These are phyloP conservation scores for Sepiola atlantica DNA, from an alignment of 2,888 invertebrate species.

Conservation along the genomic window DNA sequence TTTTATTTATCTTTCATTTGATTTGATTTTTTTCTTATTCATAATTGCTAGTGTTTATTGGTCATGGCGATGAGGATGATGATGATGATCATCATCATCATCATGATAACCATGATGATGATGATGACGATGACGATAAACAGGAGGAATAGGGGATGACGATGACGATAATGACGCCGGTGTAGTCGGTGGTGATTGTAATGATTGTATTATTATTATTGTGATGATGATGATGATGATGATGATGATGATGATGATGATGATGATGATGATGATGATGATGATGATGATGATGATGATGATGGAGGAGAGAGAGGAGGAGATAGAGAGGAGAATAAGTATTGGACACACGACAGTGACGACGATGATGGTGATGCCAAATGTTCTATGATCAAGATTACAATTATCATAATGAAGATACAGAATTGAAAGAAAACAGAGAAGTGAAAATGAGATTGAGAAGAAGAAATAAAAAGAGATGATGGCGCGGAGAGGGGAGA, in stretches of 20 bases:
- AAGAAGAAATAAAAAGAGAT: not conserved
- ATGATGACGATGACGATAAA: not conserved
- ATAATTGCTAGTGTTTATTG: too few species aligned
- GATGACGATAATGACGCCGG: not conserved
- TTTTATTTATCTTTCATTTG: not conserved
- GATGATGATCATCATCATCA: not conserved
- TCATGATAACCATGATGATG: not conserved
- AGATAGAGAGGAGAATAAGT: not conserved
- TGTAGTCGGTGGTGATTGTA: too few species aligned
- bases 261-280: not conserved
- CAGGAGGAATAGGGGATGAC: not conserved
- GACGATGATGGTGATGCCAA: too few species aligned
- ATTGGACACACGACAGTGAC: too few species aligned
- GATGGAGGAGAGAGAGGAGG: not conserved
- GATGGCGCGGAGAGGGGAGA: not conserved
- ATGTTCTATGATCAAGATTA: too few species aligned
- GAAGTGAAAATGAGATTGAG: not conserved
- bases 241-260: not conserved
- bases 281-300: not conserved
- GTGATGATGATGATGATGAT: not conserved
- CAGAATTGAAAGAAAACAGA: not conserved
- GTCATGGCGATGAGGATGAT: not conserved
- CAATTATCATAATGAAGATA: too few species aligned
- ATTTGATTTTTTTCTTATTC: not conserved
- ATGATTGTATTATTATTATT: not conserved